Conservation (phyloP, 2,113 vertebrate species). For the Odontesthes bonariensis region DNA sequence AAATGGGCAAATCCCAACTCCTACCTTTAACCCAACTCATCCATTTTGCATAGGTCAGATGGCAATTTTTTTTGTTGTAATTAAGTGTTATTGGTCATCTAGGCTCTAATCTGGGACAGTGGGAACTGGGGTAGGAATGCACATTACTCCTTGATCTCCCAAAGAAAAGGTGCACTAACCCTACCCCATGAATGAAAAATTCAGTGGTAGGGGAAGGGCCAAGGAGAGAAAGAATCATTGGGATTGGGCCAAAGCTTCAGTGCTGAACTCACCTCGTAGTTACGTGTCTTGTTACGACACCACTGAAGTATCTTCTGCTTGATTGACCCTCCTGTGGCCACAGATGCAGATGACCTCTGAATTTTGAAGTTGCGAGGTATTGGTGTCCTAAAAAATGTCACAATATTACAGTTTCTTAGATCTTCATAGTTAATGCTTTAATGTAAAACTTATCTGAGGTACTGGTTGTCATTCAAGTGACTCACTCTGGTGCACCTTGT, state of each 20-base stretch:
- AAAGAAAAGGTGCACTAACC: too few relatives aligned
- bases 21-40: too few relatives aligned
- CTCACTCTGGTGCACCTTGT: slow-evolving; percentile 81
- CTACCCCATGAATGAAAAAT: too few relatives aligned
- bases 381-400: slow-evolving; percentile 71
- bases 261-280: slow-evolving; percentile 73
- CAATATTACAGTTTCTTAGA: slow-evolving; percentile 1
- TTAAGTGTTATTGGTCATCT: too few relatives aligned
- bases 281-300: slow-evolving; percentile 82
- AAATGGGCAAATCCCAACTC: too few relatives aligned
- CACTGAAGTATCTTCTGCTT: slow-evolving; percentile 86
- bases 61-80: too few relatives aligned
- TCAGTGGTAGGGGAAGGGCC: too few relatives aligned
- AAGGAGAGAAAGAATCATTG: too few relatives aligned
- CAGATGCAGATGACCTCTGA: slow-evolving; percentile 73
- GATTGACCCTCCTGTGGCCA: slow-evolving; percentile 76
- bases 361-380: slow-evolving; percentile 80
- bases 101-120: too few relatives aligned
- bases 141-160: too few relatives aligned
- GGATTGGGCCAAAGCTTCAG: not conserved
- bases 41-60: too few relatives aligned
- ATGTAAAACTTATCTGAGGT: not conserved
- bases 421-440: not conserved
- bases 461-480: not conserved
- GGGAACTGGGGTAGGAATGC: too few relatives aligned